A percentile compares a stretch with the other conserved stretches of the same genome.
Conservation (phyloP, 2,797 vertebrate species). For the Microctenopoma steveboyesi region DNA sequence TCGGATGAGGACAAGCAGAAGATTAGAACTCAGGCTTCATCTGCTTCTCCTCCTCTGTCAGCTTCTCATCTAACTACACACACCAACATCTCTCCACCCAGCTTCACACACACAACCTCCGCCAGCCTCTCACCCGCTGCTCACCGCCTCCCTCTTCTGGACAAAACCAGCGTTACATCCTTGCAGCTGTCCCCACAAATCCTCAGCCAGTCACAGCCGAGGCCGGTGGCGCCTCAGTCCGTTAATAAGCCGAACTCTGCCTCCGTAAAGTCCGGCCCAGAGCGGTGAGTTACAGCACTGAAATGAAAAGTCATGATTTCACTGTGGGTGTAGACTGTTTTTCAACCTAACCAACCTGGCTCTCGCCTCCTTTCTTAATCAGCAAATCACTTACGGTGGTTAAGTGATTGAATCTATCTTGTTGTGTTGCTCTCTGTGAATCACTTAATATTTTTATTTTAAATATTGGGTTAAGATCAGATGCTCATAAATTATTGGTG, state of each 20-base stretch:
- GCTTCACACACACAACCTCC: slow-evolving; percentile 10
- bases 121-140: neutral
- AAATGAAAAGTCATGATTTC: slow-evolving; percentile 1
- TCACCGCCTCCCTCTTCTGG: slow-evolving; percentile 39
- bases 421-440: neutral
- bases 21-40: slow-evolving; percentile 56
- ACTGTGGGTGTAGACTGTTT: slow-evolving; percentile 8
- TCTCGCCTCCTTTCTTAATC: slow-evolving; percentile 7
- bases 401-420: too few species aligned
- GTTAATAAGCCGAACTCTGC: slow-evolving; percentile 17
- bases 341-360: neutral
- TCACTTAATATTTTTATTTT: neutral
- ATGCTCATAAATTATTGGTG: neutral
- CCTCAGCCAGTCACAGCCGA: slow-evolving; percentile 42
- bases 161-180: slow-evolving; percentile 14
- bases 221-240: slow-evolving; percentile 25
- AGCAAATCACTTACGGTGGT: neutral
- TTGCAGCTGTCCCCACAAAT: slow-evolving; percentile 13
- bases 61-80: slow-evolving; percentile 7
- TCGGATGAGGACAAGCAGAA: slow-evolving; percentile 80
- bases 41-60: neutral
- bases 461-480: slow-evolving; percentile 18
- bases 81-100: neutral
- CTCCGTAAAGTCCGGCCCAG: slow-evolving; percentile 12
- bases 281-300: slow-evolving; percentile 69